These are phyloP conservation scores for Phoxinus dragarum DNA, from an alignment of 2,797 vertebrate species.

Conservation along the genomic window DNA sequence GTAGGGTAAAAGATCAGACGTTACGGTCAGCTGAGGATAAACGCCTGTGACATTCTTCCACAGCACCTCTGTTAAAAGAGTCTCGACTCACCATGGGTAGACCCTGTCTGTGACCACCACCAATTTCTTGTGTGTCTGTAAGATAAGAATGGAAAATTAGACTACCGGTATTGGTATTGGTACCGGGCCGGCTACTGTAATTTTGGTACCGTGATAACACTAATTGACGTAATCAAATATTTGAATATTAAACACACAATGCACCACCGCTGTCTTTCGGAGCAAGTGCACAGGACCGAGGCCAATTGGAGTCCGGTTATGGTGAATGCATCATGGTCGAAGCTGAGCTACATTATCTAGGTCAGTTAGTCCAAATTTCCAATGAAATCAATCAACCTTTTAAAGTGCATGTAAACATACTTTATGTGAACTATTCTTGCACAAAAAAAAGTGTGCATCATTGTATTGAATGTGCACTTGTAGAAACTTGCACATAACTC, in stretches of 20 bases:
- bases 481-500: neutral
- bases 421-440: neutral
- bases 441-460: neutral
- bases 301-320: neutral
- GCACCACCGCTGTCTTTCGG: neutral
- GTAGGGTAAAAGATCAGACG: constrained; percentile 66
- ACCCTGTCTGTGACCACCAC: constrained; percentile 83
- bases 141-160: constrained; percentile 5
- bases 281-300: neutral
- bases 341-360: neutral
- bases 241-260: neutral
- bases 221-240: too few relatives aligned
- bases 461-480: neutral
- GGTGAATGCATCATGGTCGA: neutral
- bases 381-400: neutral
- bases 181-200: too few relatives aligned
- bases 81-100: constrained; percentile 88
- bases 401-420: neutral
- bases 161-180: neutral
- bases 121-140: constrained; percentile 86
- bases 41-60: constrained; percentile 4
- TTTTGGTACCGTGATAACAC: too few relatives aligned
- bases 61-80: constrained; percentile 42
- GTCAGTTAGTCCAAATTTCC: neutral
- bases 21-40: neutral